phyloP scores from a whole-genome alignment of 2,888 invertebrate genomes.

The Uloborus plumipes region DNA sequence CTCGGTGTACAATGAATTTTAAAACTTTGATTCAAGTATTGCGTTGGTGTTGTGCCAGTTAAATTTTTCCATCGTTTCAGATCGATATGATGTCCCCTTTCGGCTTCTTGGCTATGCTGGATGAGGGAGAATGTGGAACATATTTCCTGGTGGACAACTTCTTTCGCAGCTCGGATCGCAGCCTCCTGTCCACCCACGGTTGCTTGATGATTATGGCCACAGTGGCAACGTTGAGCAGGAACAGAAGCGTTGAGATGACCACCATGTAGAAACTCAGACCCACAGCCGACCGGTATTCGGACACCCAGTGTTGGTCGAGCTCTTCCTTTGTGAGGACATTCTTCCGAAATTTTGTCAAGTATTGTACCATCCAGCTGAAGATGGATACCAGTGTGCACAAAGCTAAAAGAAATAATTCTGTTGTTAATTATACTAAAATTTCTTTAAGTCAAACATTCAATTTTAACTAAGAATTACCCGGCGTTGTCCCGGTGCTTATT shows the following conservation, averaged over 20 bases:
- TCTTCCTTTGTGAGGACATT: slow-evolving; percentile 88
- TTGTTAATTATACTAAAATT: neutral
- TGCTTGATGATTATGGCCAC: slow-evolving; percentile 83
- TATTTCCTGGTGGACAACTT: slow-evolving; percentile 55
- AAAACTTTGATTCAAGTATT: no score
- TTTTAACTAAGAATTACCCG: no score
- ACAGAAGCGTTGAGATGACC: slow-evolving; percentile 79
- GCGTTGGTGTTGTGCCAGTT: no score
- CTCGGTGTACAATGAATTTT: no score
- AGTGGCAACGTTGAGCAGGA: slow-evolving; percentile 81
- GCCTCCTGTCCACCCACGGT: slow-evolving; percentile 76
- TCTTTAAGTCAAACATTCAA: no score
- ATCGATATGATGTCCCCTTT: slow-evolving; percentile 35
- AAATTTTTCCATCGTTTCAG: neutral
- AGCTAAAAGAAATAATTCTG: slow-evolving; percentile 75
- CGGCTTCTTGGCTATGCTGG: slow-evolving; percentile 48
- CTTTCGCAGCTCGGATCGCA: slow-evolving; percentile 77
- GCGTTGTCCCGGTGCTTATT: no score
- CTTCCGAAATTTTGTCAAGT: slow-evolving; percentile 82
- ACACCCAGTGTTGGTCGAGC: slow-evolving; percentile 84
- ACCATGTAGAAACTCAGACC: slow-evolving; percentile 92
- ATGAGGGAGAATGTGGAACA: slow-evolving; percentile 20
- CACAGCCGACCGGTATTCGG: slow-evolving; percentile 83
- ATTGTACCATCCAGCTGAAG: slow-evolving; percentile 87
- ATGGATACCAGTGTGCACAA: slow-evolving; percentile 82